phyloP scores from a whole-genome alignment of 2,888 invertebrate species.

The Drosophila cracens region DNA sequence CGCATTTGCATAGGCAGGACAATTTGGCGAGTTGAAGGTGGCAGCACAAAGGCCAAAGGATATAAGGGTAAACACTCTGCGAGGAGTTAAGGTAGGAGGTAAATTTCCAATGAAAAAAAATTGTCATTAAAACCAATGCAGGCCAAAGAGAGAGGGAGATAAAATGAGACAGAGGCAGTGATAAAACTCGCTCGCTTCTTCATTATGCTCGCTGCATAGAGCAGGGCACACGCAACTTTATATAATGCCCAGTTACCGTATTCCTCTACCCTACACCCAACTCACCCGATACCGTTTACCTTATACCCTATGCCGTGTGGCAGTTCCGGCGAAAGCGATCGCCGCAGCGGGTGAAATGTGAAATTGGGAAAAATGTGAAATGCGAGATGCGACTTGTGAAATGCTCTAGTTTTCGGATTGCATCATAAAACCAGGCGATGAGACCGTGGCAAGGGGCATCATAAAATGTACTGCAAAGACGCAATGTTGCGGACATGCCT shows the following conservation, averaged over 20 bases:
- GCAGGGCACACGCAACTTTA: conserved; percentile 57
- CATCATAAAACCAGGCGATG: conserved; percentile 62
- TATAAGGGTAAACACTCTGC: conserved; percentile 29
- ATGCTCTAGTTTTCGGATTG: conserved; percentile 57
- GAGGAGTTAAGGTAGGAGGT: conserved; percentile 52
- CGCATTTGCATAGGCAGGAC: conserved; percentile 46
- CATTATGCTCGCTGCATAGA: conserved; percentile 17
- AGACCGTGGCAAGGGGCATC: conserved; percentile 22
- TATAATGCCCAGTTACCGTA: conserved; percentile 59
- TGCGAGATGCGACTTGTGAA: conserved; percentile 15
- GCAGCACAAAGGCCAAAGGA: conserved; percentile 8
- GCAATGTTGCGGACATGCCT: conserved; percentile 64
- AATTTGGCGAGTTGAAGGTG: conserved; percentile 4
- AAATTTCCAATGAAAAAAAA: conserved; percentile 37
- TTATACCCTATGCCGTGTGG: conserved; percentile 14
- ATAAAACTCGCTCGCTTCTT: conserved; percentile 59
- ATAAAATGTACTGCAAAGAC: conserved; percentile 51
- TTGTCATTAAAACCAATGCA: conserved; percentile 31
- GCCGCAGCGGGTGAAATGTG: conserved; percentile 65
- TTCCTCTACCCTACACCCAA: conserved; percentile 4
- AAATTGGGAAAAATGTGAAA: conserved; percentile 46
- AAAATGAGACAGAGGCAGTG: neutral
- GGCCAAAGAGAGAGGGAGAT: neutral
- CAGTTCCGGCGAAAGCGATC: conserved; percentile 51
- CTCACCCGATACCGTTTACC: neutral